Evolutionary conservation across 2,888 invertebrate genomes (phyloP).

Genomic region (Rotaria magnacalcarata): DNA sequence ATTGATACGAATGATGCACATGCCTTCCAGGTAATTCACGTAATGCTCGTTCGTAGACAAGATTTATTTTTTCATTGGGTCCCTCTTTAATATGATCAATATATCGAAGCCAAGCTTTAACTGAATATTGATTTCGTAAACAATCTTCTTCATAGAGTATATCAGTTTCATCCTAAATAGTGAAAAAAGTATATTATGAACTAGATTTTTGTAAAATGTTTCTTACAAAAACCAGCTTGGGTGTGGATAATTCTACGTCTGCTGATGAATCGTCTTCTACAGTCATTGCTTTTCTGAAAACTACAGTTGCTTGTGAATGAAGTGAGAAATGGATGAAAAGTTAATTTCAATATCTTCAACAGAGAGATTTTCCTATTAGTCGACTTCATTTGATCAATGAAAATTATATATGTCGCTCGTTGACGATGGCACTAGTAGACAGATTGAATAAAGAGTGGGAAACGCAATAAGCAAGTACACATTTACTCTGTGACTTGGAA

Average conservation of each 20-base stretch:
- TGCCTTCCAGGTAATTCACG: constrained; percentile 92
- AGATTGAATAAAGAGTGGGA: too few relatives aligned
- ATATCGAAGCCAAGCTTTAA: constrained; percentile 95
- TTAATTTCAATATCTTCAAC: background rate
- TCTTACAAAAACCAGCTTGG: background rate
- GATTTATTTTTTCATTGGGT: constrained; percentile 68
- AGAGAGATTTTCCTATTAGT: background rate
- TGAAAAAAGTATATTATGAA: background rate
- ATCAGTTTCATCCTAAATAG: constrained; percentile 71
- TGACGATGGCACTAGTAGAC: background rate
- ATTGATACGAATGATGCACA: background rate
- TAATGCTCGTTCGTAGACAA: constrained; percentile 88
- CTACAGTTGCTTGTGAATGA: background rate
- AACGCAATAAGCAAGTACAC: too few relatives aligned
- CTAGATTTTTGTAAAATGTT: background rate
- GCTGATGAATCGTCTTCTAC: background rate
- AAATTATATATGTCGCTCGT: background rate
- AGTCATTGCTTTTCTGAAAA: background rate
- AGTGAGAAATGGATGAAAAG: background rate
- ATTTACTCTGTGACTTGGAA: too few relatives aligned
- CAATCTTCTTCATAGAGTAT: constrained; percentile 97
- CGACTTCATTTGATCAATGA: background rate
- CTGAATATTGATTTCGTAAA: constrained; percentile 87
- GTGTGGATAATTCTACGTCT: background rate
- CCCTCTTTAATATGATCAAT: constrained; percentile 83